Evolutionary conservation across 2,113 vertebrate genomes (phyloP).

Genomic region (Rhinolophus ferrumequinum): DNA sequence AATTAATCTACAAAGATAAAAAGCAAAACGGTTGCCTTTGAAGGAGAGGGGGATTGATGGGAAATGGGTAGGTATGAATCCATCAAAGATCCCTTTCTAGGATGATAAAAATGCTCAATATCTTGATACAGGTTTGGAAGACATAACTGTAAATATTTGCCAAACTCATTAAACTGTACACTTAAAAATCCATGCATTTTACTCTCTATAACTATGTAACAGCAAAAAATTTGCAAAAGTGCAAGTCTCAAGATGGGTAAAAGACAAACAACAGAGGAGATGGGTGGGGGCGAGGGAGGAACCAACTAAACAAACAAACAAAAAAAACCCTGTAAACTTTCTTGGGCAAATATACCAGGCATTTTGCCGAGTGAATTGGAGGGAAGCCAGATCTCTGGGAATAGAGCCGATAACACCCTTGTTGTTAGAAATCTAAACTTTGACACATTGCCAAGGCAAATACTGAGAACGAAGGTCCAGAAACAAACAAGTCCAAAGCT

Average conservation of each 20-base stretch:
- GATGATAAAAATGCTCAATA: neutral
- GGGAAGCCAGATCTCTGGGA: neutral
- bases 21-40: neutral
- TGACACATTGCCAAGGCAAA: neutral
- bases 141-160: neutral
- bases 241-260: neutral
- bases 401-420: neutral
- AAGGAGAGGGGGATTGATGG: rapidly evolving
- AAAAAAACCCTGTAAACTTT: neutral
- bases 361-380: neutral
- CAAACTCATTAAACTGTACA: neutral
- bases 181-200: neutral
- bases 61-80: neutral
- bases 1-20: neutral
- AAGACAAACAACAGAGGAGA: neutral
- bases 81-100: neutral
- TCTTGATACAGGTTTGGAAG: neutral
- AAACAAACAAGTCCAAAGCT: neutral
- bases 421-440: conserved; percentile 16
- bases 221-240: neutral
- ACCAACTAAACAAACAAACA: too few relatives aligned
- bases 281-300: neutral
- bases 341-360: neutral
- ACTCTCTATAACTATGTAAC: neutral
- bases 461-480: neutral